Base-by-base conservation (phyloP, 2,797 vertebrate genomes). In the Benthosema pterotum region DNA sequence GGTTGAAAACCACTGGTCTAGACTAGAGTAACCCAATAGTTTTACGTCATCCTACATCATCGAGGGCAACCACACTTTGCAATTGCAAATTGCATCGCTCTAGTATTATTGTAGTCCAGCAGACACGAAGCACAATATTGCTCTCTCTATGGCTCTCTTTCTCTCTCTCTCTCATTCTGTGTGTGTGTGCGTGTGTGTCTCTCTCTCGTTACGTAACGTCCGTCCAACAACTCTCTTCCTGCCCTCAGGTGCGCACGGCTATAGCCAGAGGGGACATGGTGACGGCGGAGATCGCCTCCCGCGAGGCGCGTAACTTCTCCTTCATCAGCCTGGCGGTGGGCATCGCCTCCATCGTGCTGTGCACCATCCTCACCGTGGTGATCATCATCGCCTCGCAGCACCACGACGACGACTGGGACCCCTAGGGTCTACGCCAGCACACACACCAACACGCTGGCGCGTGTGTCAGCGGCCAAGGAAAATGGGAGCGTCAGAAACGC, bases 311-410 rank as follows among this genome's bases (percentile, higher is more conserved):
- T 56, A 98, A 98, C 90, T 98, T 97, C 93, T 98, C 96, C 84
- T 98, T 98, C 93, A 98, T 98, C 91, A 97, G 95, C 83, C 83
- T 98, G 89, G 96, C 96, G 0, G 95, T 98, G 48, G 96, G 96
- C 85, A 98, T 98, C 28, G 95, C 96, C 49, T 95, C 96, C 83
- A 97, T 98, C 56, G 96, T 97, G 71, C 93, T 98, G 65, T 98
- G 96, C 82, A 97, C 96, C 90, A 98, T 98, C 87, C 95, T 98
- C 63, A 97, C 95, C 1, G 96, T 98, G 54, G 96, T 98, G 28
- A 94, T 98, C 84, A 97, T 98, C 92, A 98, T 98, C 32, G 96
- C 96, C 48, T 95, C 96, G 3, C 96, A 97, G 91, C 96, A 97
- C 78, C 95, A 98, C 1, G 96, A 98, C 49, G 96, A 96, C 57